These are phyloP conservation scores for Panzeria rudis DNA, from an alignment of 2,888 invertebrate species.

Conservation along the genomic window DNA sequence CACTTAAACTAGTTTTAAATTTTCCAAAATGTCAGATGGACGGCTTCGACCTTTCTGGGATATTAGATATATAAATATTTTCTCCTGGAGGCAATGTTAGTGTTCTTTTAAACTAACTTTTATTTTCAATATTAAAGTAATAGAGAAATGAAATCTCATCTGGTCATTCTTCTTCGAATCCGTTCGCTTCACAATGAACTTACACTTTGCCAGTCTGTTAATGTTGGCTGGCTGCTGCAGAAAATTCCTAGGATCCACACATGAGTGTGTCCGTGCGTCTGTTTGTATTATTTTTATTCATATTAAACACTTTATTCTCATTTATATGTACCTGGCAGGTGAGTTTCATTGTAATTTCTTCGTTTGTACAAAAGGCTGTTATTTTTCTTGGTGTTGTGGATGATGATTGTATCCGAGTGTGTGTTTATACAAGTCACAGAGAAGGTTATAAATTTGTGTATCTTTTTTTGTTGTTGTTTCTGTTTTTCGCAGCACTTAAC, in stretches of 20 bases:
- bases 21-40: too few relatives aligned
- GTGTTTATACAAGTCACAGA: conserved; percentile 19
- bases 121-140: too few relatives aligned
- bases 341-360: conserved; percentile 59
- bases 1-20: too few relatives aligned
- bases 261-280: conserved; percentile 20
- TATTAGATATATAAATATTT: too few relatives aligned
- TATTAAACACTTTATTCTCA: conserved; percentile 61
- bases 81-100: too few relatives aligned
- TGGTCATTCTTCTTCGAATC: neutral
- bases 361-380: conserved; percentile 33
- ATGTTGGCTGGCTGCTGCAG: conserved; percentile 39
- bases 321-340: conserved; percentile 64
- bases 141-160: neutral
- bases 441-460: conserved; percentile 67
- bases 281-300: conserved; percentile 41
- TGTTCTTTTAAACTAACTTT: too few relatives aligned
- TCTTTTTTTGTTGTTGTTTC: conserved; percentile 49
- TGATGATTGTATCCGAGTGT: conserved; percentile 44
- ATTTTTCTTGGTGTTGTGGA: conserved; percentile 23
- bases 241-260: conserved; percentile 43
- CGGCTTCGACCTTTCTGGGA: too few relatives aligned
- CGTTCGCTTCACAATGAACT: neutral
- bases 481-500: conserved; percentile 78
- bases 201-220: conserved; percentile 7